Evolutionary conservation across 2,888 invertebrate species (phyloP).

Genomic region (Drosophila infuscata): DNA sequence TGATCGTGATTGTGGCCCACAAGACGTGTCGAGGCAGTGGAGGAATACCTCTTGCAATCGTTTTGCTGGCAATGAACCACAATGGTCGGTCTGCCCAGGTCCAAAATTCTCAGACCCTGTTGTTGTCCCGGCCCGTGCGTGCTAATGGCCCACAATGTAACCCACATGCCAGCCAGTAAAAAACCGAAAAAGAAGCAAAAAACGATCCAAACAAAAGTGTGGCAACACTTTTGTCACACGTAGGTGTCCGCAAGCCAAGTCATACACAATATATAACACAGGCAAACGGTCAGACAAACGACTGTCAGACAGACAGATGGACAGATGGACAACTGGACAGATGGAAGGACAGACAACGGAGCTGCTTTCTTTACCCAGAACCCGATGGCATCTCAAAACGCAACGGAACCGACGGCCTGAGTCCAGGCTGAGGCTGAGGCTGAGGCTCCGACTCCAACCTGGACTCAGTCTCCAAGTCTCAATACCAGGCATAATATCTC

Average conservation of each 20-base stretch:
- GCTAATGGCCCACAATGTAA: conserved; percentile 77
- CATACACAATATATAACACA: conserved; percentile 70
- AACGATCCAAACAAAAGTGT: conserved; percentile 71
- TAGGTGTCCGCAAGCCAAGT: conserved; percentile 63
- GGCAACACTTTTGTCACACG: conserved; percentile 80
- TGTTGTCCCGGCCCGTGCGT: conserved; percentile 59
- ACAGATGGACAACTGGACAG: conserved; percentile 7
- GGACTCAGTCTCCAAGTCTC: background rate
- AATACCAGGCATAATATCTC: conserved; percentile 40
- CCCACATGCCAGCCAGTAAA: conserved; percentile 64
- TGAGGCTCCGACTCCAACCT: background rate
- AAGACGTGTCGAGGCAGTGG: conserved; percentile 15
- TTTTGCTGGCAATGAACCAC: conserved; percentile 6
- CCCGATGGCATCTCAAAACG: conserved; percentile 69
- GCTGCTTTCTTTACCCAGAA: conserved; percentile 79
- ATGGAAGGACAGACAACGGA: conserved; percentile 20
- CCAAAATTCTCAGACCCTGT: conserved; percentile 24
- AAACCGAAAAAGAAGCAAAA: background rate
- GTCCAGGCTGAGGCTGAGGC: background rate
- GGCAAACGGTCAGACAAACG: conserved; percentile 4
- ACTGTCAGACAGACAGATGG: conserved; percentile 12
- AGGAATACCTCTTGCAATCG: conserved; percentile 3
- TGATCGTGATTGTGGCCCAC: conserved; percentile 75
- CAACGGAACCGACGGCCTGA: conserved; percentile 30
- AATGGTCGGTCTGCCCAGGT: conserved; percentile 4